phyloP scores from a whole-genome alignment of 1,140 invertebrate species.

The Drosophila paulistorum region DNA sequence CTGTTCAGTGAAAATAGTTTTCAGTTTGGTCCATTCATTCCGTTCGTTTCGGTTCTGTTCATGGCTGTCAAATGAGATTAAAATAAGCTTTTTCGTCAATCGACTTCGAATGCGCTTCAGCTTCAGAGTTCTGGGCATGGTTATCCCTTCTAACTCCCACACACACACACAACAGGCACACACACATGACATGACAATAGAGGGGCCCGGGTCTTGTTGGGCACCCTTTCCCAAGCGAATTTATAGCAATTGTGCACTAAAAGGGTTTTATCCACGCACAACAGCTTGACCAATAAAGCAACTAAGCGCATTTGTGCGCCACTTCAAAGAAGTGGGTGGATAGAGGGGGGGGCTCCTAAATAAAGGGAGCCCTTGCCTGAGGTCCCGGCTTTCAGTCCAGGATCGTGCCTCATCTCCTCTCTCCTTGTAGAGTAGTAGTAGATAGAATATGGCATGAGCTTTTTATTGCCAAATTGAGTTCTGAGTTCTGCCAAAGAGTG shows the following conservation, averaged over 20 bases:
- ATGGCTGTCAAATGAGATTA: constrained; percentile 78
- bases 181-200: constrained; percentile 19
- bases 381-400: not conserved
- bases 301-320: constrained; percentile 79
- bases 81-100: constrained; percentile 81
- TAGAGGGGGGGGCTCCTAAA: constrained; percentile 1
- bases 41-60: constrained; percentile 21
- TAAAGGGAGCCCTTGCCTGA: constrained; percentile 4
- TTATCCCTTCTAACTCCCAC: constrained; percentile 57
- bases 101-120: constrained; percentile 55
- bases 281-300: constrained; percentile 82
- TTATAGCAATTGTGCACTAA: constrained; percentile 82
- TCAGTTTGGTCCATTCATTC: constrained; percentile 19
- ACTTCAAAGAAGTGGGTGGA: constrained; percentile 34
- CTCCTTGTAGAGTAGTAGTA: not conserved
- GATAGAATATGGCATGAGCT: constrained; percentile 58
- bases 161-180: constrained; percentile 4
- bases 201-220: not conserved
- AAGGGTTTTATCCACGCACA: constrained; percentile 81
- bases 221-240: constrained; percentile 55
- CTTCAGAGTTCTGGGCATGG: constrained; percentile 30
- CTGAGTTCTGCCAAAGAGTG: constrained; percentile 41
- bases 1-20: constrained; percentile 69
- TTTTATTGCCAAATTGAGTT: constrained; percentile 80
- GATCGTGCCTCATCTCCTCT: constrained; percentile 41